Evolutionary conservation across 2,888 invertebrate species (phyloP), one percentile per base, ranked within the genome.

Genomic region (Calliphora vomitoria): DNA sequence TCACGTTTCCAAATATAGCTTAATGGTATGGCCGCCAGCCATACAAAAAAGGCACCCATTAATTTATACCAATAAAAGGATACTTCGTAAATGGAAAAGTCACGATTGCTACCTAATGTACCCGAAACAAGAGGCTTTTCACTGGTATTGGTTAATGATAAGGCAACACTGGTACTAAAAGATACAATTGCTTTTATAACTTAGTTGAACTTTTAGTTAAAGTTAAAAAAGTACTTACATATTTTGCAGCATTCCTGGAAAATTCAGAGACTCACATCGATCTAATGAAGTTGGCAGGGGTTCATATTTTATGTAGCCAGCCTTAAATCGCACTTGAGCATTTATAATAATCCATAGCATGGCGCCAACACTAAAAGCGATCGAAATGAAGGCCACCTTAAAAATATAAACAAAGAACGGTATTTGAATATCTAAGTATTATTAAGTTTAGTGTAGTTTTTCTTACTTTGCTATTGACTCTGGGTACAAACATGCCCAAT

Each of bases 401-500:
- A 0, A 87, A 25, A 25, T 25, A 25, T 25, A 71, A 10, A 66
- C 11, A 15, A 47, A 47, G 4, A 15, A 47, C 25, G 2, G 1
- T 25, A 47, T 15, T 47, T 13, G 1, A 0, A 47, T 47, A 13
- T 47, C 10, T 10, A 1, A 47, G 10, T 13, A 0, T 10, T 10
- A 47, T 0, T 13, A 10, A 47, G 4, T 47, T 10, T 10, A 47
- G 1, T 47, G 5, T 13, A 1, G 11, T 8, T 18, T 58, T 35
- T 47, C 74, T 47, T 84, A 91, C 93, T 89, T 91, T 92, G 6
- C 92, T 94, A 91, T 95, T 95, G 3, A 95, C 94, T 93, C 95
- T 96, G 0, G 96, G 96, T 82, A 96, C 94, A 88, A 96, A 93
- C 95, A 96, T 95, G n/a, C 96, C 96, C 47, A 96, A 91, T 6